Evolutionary conservation across 1,140 invertebrate genomes (phyloP).

Genomic region (Teleogryllus occipitalis): DNA sequence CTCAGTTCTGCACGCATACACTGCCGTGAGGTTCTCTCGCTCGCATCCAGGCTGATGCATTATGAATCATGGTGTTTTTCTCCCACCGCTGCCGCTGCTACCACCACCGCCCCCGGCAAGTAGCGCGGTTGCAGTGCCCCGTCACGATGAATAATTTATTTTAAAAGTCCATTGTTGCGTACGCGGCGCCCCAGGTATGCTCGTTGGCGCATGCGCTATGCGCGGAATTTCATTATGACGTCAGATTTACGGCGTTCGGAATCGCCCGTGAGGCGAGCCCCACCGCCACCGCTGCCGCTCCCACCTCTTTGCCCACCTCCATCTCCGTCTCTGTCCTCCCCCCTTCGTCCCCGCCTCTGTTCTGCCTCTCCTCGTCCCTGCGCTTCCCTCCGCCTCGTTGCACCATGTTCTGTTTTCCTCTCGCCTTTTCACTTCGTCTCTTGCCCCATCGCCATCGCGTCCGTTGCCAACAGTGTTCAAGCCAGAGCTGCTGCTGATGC

Average conservation of each 20-base stretch:
- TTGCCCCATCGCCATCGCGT: too few species aligned
- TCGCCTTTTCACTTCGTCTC: too few species aligned
- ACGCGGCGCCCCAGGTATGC: neutral
- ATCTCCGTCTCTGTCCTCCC: neutral
- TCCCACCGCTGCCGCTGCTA: neutral
- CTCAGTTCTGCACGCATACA: too few species aligned
- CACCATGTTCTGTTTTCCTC: too few species aligned
- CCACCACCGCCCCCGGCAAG: neutral
- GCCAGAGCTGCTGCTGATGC: too few species aligned
- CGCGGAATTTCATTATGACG: slow-evolving; percentile 3
- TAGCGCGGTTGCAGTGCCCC: neutral
- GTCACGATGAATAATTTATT: slow-evolving; percentile 2
- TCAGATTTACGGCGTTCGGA: neutral
- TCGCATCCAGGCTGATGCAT: neutral
- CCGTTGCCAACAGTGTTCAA: too few species aligned
- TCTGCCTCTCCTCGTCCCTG: too few species aligned
- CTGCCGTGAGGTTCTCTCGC: too few species aligned
- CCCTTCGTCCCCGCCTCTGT: neutral
- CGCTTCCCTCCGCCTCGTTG: too few species aligned
- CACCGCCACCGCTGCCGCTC: neutral
- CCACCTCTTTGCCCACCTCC: too few species aligned
- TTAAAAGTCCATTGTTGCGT: neutral
- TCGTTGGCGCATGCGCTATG: neutral
- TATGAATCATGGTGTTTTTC: neutral
- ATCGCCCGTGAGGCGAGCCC: neutral